Evolutionary conservation across 1,140 invertebrate species (phyloP), one percentile per base, ranked within the genome.

Genomic region (Pseudomyrmex cubaensis): DNA sequence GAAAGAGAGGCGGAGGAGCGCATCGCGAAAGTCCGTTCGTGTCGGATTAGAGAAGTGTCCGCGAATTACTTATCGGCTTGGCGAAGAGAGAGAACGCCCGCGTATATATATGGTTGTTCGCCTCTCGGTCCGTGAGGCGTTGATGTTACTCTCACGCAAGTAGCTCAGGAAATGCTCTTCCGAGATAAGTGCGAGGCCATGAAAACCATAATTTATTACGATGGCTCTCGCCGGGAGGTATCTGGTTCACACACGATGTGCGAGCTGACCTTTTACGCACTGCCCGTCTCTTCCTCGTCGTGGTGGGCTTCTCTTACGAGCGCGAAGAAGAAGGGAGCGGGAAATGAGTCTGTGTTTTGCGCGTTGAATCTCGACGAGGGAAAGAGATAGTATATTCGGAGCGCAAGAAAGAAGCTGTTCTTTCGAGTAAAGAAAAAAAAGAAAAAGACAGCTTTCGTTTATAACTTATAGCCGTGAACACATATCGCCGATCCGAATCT

Each of bases 131-230:
- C 48, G 20, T 20, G 5, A 15, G 20, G 13, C 50, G 72, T 74
- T 20, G 72, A 7, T 61, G 66, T 83, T 83, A 84, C 85, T 82
- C 87, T 77, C 85, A 50, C 75, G 88, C 87, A 86, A 85, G 88
- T 89, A 90, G 87, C 87, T 54, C 86, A 86, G 87, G 85, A 86
- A 69, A 76, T 54, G 75, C 64, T 80, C 87, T 89, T 90, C 90
- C 87, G 90, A 93, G 91, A 93, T 93, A 89, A 92, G 83, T 85
- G 83, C 80, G 87, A 75, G 88, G 90, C 90, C 92, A 93, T 93
- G 92, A 93, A 93, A 93, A 93, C 91, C 91, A 93, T 92, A 92
- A 93, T 93, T 93, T 93, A 93, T 91, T 92, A 89, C 91, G 91
- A 93, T 91, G 90, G 90, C 87, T 89, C 89, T 85, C 62, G 57